phyloP scores from a whole-genome alignment of 2,888 invertebrate species.

The Heteromyza rotundicornis region DNA sequence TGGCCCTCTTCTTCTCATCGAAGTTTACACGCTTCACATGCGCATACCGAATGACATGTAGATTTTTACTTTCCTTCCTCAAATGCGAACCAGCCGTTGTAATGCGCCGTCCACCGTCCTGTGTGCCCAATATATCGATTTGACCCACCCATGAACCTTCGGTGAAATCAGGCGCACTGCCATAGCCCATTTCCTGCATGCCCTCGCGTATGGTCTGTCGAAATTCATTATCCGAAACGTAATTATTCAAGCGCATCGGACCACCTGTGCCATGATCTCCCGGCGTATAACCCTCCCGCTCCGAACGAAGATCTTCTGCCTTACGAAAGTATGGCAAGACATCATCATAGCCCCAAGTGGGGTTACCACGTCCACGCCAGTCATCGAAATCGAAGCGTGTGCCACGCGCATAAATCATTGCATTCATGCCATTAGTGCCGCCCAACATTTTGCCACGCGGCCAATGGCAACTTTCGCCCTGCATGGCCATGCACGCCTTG shows the following conservation, averaged over 20 bases:
- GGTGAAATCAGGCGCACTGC: constrained; percentile 78
- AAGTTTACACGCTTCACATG: constrained; percentile 68
- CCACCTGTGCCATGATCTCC: constrained; percentile 70
- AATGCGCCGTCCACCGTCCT: constrained; percentile 79
- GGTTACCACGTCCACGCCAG: constrained; percentile 70
- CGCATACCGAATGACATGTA: constrained; percentile 68
- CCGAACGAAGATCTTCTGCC: constrained; percentile 72
- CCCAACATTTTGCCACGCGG: constrained; percentile 72
- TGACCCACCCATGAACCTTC: constrained; percentile 84
- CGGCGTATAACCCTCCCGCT: constrained; percentile 39
- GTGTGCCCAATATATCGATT: constrained; percentile 85
- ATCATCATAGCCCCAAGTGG: constrained; percentile 77
- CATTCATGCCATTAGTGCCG: constrained; percentile 72
- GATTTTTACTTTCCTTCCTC: constrained; percentile 65
- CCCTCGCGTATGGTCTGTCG: constrained; percentile 77
- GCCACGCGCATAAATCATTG: constrained; percentile 72
- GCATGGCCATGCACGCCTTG: constrained; percentile 58
- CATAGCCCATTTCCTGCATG: constrained; percentile 79
- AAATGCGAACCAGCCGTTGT: constrained; percentile 81
- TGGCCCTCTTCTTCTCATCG: constrained; percentile 63
- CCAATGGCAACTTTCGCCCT: constrained; percentile 64
- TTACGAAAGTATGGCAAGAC: constrained; percentile 83
- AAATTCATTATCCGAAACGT: constrained; percentile 77
- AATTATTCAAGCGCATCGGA: constrained; percentile 64
- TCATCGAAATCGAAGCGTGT: constrained; percentile 72